A percentile compares a stretch with the other conserved stretches of the same genome.
Conservation (phyloP, 2,113 vertebrate species). For the Pollimyrus isidori region DNA sequence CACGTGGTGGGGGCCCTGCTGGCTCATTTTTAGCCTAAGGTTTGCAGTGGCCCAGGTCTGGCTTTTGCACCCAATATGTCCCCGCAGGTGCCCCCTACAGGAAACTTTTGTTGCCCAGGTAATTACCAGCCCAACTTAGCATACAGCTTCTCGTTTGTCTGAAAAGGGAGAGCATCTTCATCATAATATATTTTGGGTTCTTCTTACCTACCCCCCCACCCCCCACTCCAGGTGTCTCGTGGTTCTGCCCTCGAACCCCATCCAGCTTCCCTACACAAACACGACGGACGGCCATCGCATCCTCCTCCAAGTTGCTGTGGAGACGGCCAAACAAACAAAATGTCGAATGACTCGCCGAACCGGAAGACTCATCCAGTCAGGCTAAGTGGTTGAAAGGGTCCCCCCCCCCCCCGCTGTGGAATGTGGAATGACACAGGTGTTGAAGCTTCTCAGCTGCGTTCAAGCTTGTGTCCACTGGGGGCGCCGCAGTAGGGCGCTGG, state of each 20-base stretch:
- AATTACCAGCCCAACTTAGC: not conserved
- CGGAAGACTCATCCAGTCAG: not conserved
- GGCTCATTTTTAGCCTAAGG: not conserved
- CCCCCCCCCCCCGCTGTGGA: not conserved
- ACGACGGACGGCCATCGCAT: not conserved
- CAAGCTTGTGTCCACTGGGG: not conserved
- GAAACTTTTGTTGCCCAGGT: not conserved
- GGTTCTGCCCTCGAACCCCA: not conserved
- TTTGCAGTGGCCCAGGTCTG: not conserved
- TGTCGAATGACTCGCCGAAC: not conserved
- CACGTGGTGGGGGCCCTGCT: not conserved
- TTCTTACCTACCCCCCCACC: not conserved
- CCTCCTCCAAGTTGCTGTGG: not conserved
- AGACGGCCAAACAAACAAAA: not conserved
- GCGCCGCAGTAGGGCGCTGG: not conserved
- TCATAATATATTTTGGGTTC: not conserved
- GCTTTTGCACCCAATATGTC: not conserved
- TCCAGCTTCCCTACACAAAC: not conserved
- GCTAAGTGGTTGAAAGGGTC: not conserved
- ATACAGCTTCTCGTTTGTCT: not conserved
- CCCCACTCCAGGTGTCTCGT: not conserved
- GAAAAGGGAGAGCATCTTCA: not conserved
- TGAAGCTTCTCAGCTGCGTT: not conserved
- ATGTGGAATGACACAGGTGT: not conserved
- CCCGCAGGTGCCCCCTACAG: not conserved